Evolutionary conservation across 1,140 invertebrate species (phyloP), one percentile per base, ranked within the genome.

Genomic region (Conus ventricosus): DNA sequence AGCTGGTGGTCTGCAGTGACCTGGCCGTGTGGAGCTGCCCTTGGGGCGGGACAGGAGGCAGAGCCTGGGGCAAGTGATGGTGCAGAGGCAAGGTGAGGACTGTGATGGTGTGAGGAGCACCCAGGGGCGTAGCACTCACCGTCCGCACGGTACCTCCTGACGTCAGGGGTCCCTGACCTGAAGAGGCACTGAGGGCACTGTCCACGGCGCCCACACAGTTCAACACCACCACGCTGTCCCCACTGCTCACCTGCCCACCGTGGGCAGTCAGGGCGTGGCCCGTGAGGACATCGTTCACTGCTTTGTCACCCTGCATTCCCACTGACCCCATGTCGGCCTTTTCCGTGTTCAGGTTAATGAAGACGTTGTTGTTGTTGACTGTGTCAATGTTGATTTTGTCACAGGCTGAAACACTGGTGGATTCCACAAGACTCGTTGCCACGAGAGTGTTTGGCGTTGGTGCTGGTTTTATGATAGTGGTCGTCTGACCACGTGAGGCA

Each of bases 341-440:
- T 75, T 63, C 39, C 23, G n/a, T 82, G 67, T 81, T 89, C 23
- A 78, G 23, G 75, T 85, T 85, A 0, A 85, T 23, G 20, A 78
- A 55, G 11, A 67, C 63, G 88, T 54, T 85, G 82, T 78, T 88
- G 82, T 85, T 84, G 63, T 63, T 88, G 55, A 39, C 80, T 57
- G 13, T 81, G 88, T 81, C 84, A 53, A 39, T 80, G 55, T n/a
- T 63, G 13, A 54, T 86, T 78, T 88, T 20, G 4, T 85, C 51
- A 87, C 75, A 71, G 23, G 6, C 23, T 0, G 17, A 7, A 13
- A 71, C 67, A 10, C 67, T 23, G 11, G 67, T 71, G 13, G 67
- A 23, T 23, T 71, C 15, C 57, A 60, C 57, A 4, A 60, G 8
- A 60, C 57, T 60, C 57, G 15, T 15, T 39, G 39, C 39, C 39